phyloP scores from a whole-genome alignment of 1,140 invertebrate genomes.

The Mamestra configurata region DNA sequence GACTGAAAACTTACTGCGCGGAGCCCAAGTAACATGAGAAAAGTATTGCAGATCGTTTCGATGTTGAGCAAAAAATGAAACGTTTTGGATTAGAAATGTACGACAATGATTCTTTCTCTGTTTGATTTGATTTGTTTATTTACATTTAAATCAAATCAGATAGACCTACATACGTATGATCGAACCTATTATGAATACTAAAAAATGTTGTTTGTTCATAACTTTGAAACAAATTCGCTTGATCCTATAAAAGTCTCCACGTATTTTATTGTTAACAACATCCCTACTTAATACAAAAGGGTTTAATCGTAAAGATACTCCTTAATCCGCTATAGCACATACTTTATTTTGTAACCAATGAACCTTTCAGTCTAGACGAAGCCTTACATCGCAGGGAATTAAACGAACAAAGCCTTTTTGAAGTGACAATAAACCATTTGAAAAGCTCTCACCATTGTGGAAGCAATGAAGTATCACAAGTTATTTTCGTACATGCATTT shows the following conservation, averaged over 20 bases:
- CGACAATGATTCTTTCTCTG: too few relatives aligned
- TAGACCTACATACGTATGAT: too few relatives aligned
- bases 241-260: neutral
- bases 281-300: neutral
- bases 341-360: constrained; percentile 55
- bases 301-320: constrained; percentile 43
- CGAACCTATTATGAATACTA: too few relatives aligned
- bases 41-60: too few relatives aligned
- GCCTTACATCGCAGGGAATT: constrained; percentile 64
- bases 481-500: constrained; percentile 7
- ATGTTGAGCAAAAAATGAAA: too few relatives aligned
- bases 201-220: neutral
- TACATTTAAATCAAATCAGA: too few relatives aligned
- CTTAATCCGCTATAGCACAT: constrained; percentile 50
- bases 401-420: constrained; percentile 64
- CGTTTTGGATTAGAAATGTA: too few relatives aligned
- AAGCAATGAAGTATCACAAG: neutral
- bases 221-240: neutral
- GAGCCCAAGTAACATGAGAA: too few relatives aligned
- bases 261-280: neutral
- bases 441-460: constrained; percentile 39
- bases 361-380: constrained; percentile 71
- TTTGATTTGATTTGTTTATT: too few relatives aligned
- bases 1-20: too few relatives aligned
- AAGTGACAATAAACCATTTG: constrained; percentile 62